phyloP scores from a whole-genome alignment of 2,888 invertebrate species.

The Heliconius ethilla region DNA sequence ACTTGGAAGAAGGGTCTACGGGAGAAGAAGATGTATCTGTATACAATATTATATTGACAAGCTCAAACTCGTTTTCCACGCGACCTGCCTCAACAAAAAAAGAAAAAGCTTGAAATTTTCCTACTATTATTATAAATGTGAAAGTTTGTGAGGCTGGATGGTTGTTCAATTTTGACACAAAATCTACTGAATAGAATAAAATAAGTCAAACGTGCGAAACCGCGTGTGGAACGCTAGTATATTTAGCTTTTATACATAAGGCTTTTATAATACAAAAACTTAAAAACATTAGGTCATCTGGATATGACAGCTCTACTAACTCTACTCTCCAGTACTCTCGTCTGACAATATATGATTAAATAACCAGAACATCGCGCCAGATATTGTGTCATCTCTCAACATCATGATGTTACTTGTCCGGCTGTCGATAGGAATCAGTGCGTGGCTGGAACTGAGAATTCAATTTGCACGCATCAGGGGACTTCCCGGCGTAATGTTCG shows the following conservation, averaged over 20 bases:
- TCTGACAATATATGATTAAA: not conserved
- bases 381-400: slow-evolving; percentile 21
- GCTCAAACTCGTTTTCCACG: not conserved
- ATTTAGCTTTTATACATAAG: no score
- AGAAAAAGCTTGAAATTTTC: not conserved
- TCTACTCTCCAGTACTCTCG: not conserved
- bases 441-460: slow-evolving; percentile 65
- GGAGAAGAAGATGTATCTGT: not conserved
- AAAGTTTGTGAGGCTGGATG: no score
- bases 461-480: slow-evolving; percentile 69
- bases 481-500: slow-evolving; percentile 56
- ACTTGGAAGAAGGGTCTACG: not conserved
- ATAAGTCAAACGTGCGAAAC: no score
- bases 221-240: no score
- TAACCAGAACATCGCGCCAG: not conserved
- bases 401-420: slow-evolving; percentile 50
- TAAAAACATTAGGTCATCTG: no score
- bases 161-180: no score
- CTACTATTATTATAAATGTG: no score
- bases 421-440: slow-evolving; percentile 64
- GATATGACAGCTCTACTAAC: no score
- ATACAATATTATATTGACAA: not conserved
- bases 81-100: no score
- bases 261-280: no score
- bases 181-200: no score